Percentiles rank a stretch among this genome's conserved stretches.
These are phyloP conservation scores for Oxystoma pomonae DNA, from an alignment of 2,888 invertebrate species.

Conservation along the genomic window DNA sequence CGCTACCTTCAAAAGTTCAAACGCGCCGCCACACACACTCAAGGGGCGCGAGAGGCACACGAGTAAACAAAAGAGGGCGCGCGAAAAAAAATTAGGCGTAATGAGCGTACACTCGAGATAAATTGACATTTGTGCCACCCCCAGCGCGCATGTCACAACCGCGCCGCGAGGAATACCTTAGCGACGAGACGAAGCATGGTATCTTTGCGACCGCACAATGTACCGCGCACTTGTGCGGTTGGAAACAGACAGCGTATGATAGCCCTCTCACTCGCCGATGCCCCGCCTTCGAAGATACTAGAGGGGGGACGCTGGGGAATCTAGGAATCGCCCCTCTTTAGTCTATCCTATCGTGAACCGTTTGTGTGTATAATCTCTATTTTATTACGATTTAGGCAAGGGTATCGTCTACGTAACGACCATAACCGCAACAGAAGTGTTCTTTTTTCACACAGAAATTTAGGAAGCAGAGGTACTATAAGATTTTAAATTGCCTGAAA, in stretches of 20 bases:
- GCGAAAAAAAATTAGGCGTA: not conserved
- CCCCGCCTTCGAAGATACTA: not conserved
- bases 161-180: not conserved
- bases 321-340: not conserved
- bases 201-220: not conserved
- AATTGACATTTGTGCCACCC: not conserved
- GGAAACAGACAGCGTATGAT: not conserved
- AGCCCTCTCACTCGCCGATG: not conserved
- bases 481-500: too few species aligned
- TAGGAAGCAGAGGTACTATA: too few species aligned
- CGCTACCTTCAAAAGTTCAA: not conserved
- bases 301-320: not conserved
- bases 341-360: not conserved
- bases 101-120: not conserved
- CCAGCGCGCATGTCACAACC: not conserved
- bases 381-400: not conserved
- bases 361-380: not conserved
- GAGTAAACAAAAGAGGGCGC: not conserved
- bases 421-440: too few species aligned
- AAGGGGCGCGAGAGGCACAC: too few species aligned
- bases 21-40: not conserved
- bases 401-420: not conserved
- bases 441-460: too few species aligned
- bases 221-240: not conserved
- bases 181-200: not conserved